Percentiles rank a stretch among this genome's conserved stretches.
These are phyloP conservation scores for Squalus acanthias DNA, from an alignment of 2,797 vertebrate genomes.

Conservation along the genomic window DNA sequence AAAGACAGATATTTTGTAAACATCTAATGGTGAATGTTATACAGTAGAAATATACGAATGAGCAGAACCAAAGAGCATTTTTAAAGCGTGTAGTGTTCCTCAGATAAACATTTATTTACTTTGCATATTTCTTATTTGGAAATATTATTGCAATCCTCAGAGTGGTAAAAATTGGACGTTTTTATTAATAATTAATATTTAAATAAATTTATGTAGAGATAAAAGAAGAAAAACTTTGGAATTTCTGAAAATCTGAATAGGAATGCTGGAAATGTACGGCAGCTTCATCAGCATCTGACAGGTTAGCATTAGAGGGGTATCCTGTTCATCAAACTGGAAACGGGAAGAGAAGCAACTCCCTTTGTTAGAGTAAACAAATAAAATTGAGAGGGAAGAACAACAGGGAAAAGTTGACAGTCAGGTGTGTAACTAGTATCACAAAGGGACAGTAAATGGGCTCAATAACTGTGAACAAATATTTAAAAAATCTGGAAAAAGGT, in stretches of 20 bases:
- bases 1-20: neutral
- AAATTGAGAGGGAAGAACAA: neutral
- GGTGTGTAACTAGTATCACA: neutral
- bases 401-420: neutral
- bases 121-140: neutral
- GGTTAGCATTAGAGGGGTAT: neutral
- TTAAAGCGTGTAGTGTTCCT: neutral
- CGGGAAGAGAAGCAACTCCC: neutral
- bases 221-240: too few species aligned
- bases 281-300: neutral
- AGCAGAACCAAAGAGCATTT: neutral
- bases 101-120: neutral
- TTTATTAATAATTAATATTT: neutral
- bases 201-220: neutral
- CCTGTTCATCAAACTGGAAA: neutral
- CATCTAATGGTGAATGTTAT: neutral
- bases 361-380: neutral
- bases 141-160: neutral
- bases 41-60: neutral
- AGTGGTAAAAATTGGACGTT: neutral
- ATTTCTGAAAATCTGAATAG: neutral
- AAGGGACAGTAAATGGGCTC: neutral
- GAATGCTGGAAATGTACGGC: neutral
- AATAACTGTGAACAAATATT: neutral
- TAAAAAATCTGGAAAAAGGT: neutral